A percentile compares a stretch with the other conserved stretches of the same genome.
These are phyloP conservation scores for Ellobium chinense DNA, from an alignment of 2,888 invertebrate species.

Conservation along the genomic window DNA sequence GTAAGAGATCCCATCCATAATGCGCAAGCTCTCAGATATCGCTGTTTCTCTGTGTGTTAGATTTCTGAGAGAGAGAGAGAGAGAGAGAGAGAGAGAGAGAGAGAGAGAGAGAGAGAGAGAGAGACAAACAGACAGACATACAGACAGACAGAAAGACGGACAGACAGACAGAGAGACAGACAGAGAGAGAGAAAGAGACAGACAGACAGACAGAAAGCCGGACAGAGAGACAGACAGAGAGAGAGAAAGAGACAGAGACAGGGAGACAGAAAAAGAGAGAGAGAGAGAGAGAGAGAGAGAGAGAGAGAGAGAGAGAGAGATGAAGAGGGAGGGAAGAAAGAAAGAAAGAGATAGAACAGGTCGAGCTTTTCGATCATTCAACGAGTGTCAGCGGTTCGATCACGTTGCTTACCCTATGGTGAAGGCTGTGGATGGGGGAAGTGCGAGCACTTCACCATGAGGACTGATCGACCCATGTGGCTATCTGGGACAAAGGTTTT, in stretches of 20 bases:
- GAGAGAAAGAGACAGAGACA: neutral
- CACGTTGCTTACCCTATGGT: too few species aligned
- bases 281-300: neutral
- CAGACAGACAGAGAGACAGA: conserved; percentile 25
- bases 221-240: neutral
- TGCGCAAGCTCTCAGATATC: too few species aligned
- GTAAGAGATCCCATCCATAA: too few species aligned
- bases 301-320: neutral
- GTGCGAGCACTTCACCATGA: too few species aligned
- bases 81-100: conserved; percentile 48
- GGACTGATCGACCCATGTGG: too few species aligned
- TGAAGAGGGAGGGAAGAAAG: neutral
- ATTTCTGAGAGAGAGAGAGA: neutral
- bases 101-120: conserved; percentile 54
- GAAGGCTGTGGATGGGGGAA: too few species aligned
- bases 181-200: neutral
- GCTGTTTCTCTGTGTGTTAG: too few species aligned
- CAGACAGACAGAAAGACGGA: conserved; percentile 36
- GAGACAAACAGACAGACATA: neutral
- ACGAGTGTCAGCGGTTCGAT: too few species aligned
- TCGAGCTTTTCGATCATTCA: too few species aligned
- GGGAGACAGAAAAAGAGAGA: neutral
- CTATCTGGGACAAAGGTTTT: too few species aligned
- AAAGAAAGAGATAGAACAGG: neutral
- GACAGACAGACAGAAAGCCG: neutral